These are phyloP conservation scores for Autographa pulchrina DNA, from an alignment of 2,888 invertebrate genomes.

Conservation along the genomic window DNA sequence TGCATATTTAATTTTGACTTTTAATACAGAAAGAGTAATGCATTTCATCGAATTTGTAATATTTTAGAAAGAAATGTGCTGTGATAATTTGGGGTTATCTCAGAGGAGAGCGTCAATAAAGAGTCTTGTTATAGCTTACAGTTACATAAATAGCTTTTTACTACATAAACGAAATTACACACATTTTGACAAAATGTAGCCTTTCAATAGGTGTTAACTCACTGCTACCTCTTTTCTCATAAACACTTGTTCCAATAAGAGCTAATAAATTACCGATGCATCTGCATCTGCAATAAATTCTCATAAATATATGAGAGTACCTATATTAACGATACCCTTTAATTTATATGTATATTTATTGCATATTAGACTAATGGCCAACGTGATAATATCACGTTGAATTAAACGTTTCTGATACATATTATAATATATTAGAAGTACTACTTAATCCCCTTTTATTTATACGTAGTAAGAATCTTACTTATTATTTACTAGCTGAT, in stretches of 20 bases:
- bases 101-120: no score
- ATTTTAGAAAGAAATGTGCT: no score
- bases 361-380: constrained; percentile 20
- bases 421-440: not conserved
- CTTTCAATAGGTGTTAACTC: not conserved
- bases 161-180: no score
- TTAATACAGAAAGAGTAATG: no score
- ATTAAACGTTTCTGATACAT: not conserved
- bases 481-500: no score
- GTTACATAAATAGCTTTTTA: no score
- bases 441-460: not conserved
- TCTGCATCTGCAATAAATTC: not conserved
- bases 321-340: constrained; percentile 10
- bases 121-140: no score
- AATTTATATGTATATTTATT: constrained; percentile 33
- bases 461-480: not conserved
- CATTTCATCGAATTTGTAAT: no score
- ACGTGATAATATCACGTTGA: constrained; percentile 17
- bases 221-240: not conserved
- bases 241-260: constrained; percentile 1
- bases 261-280: not conserved
- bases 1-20: no score
- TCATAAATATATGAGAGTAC: not conserved
- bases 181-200: no score
- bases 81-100: no score